phyloP scores from a whole-genome alignment of 2,797 vertebrate species.

The Nyctalus aviator region DNA sequence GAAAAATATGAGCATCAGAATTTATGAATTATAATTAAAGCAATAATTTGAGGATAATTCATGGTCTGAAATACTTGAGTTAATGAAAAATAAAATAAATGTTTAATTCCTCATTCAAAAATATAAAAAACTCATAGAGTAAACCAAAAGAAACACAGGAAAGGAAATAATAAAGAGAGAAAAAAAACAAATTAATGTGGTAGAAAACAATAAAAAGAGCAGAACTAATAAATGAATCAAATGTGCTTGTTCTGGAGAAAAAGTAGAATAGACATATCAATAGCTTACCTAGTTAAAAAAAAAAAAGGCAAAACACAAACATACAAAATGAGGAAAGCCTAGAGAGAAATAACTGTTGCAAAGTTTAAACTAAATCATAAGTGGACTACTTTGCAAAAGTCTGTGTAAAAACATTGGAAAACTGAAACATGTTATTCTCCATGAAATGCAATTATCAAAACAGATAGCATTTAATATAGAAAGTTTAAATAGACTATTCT shows the following conservation, averaged over 20 bases:
- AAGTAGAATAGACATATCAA: background rate
- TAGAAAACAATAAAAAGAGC: slow-evolving; percentile 25
- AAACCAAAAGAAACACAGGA: background rate
- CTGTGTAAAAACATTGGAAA: background rate
- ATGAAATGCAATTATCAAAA: background rate
- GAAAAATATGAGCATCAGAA: background rate
- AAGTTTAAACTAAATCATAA: background rate
- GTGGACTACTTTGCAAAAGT: background rate
- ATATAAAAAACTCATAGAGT: slow-evolving; percentile 25
- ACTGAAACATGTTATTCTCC: background rate
- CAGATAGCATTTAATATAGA: background rate
- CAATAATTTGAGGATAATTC: background rate
- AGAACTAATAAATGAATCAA: slow-evolving; percentile 5
- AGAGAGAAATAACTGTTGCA: background rate
- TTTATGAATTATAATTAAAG: slow-evolving; percentile 43
- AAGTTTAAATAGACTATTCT: background rate
- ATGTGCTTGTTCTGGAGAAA: background rate
- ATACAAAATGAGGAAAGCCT: background rate
- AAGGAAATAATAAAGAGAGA: slow-evolving; percentile 39
- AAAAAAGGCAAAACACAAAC: background rate
- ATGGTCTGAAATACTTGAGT: slow-evolving; percentile 26
- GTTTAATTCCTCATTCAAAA: slow-evolving; percentile 26
- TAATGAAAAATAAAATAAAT: slow-evolving; percentile 23
- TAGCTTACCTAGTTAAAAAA: background rate
- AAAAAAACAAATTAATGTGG: slow-evolving; percentile 34